Percentiles rank a stretch among this genome's conserved stretches.
These are phyloP conservation scores for Meloe dianella DNA, from an alignment of 2,888 invertebrate species.

Conservation along the genomic window DNA sequence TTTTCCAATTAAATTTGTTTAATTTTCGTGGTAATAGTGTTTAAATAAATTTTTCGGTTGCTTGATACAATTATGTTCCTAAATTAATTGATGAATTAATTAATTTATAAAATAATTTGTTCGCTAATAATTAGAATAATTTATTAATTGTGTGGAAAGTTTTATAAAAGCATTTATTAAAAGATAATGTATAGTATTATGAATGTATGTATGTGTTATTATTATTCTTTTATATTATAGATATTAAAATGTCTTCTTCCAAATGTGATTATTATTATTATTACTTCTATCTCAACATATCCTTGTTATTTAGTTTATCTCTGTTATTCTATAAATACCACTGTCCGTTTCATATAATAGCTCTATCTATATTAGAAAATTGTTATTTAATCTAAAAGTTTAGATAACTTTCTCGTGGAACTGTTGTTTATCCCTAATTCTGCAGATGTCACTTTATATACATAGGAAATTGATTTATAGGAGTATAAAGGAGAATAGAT, in stretches of 20 bases:
- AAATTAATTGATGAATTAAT: slow-evolving; percentile 36
- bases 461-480: not conserved
- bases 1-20: slow-evolving; percentile 30
- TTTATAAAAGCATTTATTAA: slow-evolving; percentile 14
- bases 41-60: slow-evolving; percentile 31
- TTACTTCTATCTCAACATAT: no score
- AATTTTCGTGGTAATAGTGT: slow-evolving; percentile 32
- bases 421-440: not conserved
- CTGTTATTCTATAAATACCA: no score
- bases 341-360: no score
- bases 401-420: not conserved
- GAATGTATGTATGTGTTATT: not conserved
- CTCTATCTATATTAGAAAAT: not conserved
- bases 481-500: no score
- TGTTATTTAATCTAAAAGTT: not conserved
- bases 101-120: no score
- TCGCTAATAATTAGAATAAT: slow-evolving; percentile 13
- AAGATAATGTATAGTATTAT: slow-evolving; percentile 4
- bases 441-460: slow-evolving; percentile 5
- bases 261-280: no score
- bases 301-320: no score
- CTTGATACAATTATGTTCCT: slow-evolving; percentile 46
- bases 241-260: not conserved
- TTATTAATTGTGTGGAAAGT: slow-evolving; percentile 13
- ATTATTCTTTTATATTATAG: not conserved